Conservation (phyloP, 2,797 vertebrate species). For the Thaleichthys pacificus region DNA sequence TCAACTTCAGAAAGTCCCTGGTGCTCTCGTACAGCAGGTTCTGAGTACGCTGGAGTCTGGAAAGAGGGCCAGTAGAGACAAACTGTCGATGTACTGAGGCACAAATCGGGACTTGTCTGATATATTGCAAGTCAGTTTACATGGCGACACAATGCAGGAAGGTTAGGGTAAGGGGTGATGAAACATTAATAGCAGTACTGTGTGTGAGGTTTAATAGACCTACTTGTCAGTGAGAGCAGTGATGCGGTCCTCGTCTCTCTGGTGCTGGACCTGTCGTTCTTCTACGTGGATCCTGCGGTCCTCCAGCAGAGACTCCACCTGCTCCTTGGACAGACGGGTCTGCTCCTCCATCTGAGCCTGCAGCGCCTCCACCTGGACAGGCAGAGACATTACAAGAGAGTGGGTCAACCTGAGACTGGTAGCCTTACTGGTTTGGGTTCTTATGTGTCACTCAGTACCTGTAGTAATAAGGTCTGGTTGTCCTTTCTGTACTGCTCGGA, state of each 20-base stretch:
- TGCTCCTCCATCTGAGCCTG: slow-evolving; percentile 96
- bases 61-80: background rate
- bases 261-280: slow-evolving; percentile 82
- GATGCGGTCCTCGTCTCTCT: slow-evolving; percentile 83
- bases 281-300: slow-evolving; percentile 85
- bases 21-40: slow-evolving; percentile 90
- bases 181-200: background rate
- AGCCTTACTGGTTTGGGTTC: background rate
- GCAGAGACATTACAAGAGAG: background rate
- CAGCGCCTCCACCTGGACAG: slow-evolving; percentile 88
- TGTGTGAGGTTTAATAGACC: slow-evolving; percentile 30
- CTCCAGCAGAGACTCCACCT: slow-evolving; percentile 85
- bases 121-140: background rate
- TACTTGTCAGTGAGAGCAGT: slow-evolving; percentile 84
- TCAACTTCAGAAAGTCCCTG: slow-evolving; percentile 88
- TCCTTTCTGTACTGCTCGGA: slow-evolving; percentile 77
- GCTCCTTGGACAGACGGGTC: slow-evolving; percentile 85
- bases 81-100: background rate
- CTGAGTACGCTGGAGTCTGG: slow-evolving; percentile 86
- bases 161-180: background rate
- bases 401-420: background rate
- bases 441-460: slow-evolving; percentile 72
- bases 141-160: background rate
- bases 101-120: background rate
- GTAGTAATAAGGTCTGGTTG: slow-evolving; percentile 80